These are phyloP conservation scores for Sarcophaga bullata DNA, from an alignment of 1,140 invertebrate species.

Conservation along the genomic window DNA sequence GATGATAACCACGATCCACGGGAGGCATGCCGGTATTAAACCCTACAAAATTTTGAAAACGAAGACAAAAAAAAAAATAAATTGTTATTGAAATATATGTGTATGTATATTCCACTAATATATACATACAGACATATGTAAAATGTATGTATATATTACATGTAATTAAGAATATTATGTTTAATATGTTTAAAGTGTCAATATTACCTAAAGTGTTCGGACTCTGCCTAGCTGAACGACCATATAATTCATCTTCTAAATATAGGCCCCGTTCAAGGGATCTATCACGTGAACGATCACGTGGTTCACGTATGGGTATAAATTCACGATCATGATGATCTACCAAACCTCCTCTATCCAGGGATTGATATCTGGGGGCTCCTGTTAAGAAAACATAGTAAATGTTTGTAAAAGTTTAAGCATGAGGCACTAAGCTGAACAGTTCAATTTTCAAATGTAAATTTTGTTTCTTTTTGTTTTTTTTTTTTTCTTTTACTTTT, in stretches of 20 bases:
- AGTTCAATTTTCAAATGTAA: not conserved
- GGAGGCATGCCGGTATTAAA: constrained; percentile 63
- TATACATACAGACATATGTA: not conserved
- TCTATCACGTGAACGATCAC: constrained; percentile 73
- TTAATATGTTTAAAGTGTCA: not conserved
- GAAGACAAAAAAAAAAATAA: not conserved
- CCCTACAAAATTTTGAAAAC: constrained; percentile 43
- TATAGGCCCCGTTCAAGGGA: constrained; percentile 75
- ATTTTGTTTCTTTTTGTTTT: constrained; percentile 13
- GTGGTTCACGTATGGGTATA: constrained; percentile 80
- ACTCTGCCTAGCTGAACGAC: constrained; percentile 79
- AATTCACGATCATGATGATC: constrained; percentile 79
- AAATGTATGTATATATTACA: constrained; percentile 23
- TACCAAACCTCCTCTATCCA: constrained; percentile 76
- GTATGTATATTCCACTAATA: not conserved
- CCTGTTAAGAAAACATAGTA: constrained; percentile 47
- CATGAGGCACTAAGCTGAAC: not conserved
- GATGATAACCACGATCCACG: constrained; percentile 74
- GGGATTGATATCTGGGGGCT: constrained; percentile 77
- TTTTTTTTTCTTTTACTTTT: no score
- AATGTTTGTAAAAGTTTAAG: not conserved
- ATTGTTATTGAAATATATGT: not conserved
- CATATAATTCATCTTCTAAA: constrained; percentile 80
- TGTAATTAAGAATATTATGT: constrained; percentile 28
- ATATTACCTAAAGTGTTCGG: constrained; percentile 68